Evolutionary conservation across 30 jellyfish, hydroid and myxozoan species (phyloP), one percentile per base, ranked within the genome.

Genomic region (Pelagia noctiluca): DNA sequence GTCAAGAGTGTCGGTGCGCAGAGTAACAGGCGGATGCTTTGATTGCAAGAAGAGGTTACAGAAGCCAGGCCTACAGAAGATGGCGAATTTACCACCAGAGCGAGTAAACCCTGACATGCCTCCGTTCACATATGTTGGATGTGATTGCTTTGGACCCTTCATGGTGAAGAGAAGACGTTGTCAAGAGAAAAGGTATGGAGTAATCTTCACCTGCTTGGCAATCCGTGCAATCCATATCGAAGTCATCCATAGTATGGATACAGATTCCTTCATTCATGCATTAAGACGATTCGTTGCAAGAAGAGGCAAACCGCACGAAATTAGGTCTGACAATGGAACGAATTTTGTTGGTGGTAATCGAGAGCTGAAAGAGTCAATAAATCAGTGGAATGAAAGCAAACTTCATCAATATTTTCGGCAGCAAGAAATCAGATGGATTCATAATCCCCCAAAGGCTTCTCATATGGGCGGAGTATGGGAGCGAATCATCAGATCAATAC

Each of bases 71-170:
- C 35, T 0, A 67, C 94, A 84, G 50, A 84, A 60, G 64, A 84
- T 84, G 94, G 85, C 87, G 16, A 57, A 69, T 50, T 37, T 80
- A 28, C 84, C 90, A 63, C 63, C 22, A 37, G 92, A 71, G 31
- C 35, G 94, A 61, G 75, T 84, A 37, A 60, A 37, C 1, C 71
- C 92, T 4, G 87, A 24, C 66, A 24, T 0, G 63, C 94, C 88
- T 1, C 94, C 88, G 35, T 84, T 84, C 66, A 71, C 88, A 1
- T 73, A 1, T 32, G 94, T 71, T 84, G 94, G 94, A 11, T 3
- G 25, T 29, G 94, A 84, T 64, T 33, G n/a, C n/a, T 84, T 71
- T 29, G 83, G 94, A 50, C 93, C 86, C 13, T 48, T 83, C 81
- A 18, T n/a, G 0, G 87, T 83, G 57, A 72, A 72, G 72, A 48